Conservation (phyloP, 1,140 invertebrate genomes). For the Rhyacophila brunnea region DNA sequence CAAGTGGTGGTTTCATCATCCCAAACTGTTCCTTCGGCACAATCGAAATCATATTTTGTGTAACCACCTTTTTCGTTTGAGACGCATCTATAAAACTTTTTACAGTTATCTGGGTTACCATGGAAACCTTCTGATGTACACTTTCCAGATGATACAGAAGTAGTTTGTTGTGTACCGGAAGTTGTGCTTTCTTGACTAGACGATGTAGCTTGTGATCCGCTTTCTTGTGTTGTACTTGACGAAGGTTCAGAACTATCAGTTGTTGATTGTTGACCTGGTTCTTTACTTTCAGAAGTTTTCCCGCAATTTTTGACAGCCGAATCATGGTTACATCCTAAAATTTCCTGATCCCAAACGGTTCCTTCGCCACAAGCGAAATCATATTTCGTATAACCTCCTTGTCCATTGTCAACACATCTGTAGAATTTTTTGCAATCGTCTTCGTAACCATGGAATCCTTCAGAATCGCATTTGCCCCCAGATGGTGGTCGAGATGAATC, state of each 20-base stretch:
- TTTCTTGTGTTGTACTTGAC: conserved; percentile 17
- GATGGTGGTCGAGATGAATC: conserved; percentile 22
- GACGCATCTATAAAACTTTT: conserved; percentile 73
- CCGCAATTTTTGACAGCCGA: conserved; percentile 40
- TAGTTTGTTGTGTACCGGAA: conserved; percentile 2
- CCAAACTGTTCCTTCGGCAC: conserved; percentile 59
- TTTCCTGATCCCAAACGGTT: conserved; percentile 64
- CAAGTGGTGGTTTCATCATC: conserved; percentile 47
- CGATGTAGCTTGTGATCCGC: no score
- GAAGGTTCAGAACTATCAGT: conserved; percentile 33
- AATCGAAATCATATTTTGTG: conserved; percentile 59
- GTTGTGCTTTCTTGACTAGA: conserved; percentile 3
- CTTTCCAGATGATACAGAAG: conserved; percentile 30
- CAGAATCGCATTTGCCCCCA: conserved; percentile 38
- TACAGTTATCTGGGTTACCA: conserved; percentile 63
- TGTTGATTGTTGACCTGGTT: conserved; percentile 32
- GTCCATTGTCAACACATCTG: conserved; percentile 62
- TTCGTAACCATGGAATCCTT: conserved; percentile 59
- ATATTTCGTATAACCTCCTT: conserved; percentile 57
- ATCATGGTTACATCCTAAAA: conserved; percentile 58
- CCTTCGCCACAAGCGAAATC: conserved; percentile 65
- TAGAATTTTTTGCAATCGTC: conserved; percentile 67
- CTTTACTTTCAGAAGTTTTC: conserved; percentile 16
- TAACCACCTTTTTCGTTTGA: conserved; percentile 59
- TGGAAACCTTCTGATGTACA: conserved; percentile 62